Evolutionary conservation across 2,888 invertebrate species (phyloP).

Genomic region (Cyclophora punctaria): DNA sequence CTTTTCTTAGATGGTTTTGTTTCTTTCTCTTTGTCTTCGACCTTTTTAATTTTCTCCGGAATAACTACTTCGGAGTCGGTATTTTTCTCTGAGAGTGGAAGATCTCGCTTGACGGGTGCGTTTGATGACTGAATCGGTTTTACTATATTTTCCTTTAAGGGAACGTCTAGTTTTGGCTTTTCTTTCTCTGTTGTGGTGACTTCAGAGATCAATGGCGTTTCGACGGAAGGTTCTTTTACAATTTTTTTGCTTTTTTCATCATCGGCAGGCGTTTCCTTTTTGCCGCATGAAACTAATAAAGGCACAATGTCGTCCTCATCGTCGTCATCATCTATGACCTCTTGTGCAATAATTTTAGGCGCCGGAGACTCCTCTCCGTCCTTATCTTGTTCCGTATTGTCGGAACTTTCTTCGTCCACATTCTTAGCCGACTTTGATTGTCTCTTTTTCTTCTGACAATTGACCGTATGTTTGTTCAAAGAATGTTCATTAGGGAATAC

Average conservation of each 20-base stretch:
- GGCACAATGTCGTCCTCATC: slow-evolving; percentile 2
- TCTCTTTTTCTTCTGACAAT: slow-evolving; percentile 60
- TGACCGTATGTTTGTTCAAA: slow-evolving; percentile 55
- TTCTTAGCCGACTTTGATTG: slow-evolving; percentile 40
- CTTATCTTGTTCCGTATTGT: slow-evolving; percentile 4
- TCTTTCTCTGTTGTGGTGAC: not conserved
- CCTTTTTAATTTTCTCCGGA: slow-evolving; percentile 28
- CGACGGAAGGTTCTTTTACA: not conserved
- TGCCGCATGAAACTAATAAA: too few species aligned
- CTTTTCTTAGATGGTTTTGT: slow-evolving; percentile 39
- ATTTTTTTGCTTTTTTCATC: not conserved
- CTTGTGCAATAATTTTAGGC: slow-evolving; percentile 17
- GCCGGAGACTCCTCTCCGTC: slow-evolving; percentile 13
- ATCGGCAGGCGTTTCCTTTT: not conserved
- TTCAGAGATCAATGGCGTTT: too few species aligned
- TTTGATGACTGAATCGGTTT: slow-evolving; percentile 15
- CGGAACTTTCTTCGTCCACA: slow-evolving; percentile 18
- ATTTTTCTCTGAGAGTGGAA: slow-evolving; percentile 12
- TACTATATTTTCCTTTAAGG: slow-evolving; percentile 5
- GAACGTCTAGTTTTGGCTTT: not conserved
- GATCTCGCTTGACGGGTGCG: slow-evolving; percentile 16
- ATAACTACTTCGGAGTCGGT: slow-evolving; percentile 11
- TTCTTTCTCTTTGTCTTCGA: slow-evolving; percentile 23
- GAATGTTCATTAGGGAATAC: slow-evolving; percentile 72
- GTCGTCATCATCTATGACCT: slow-evolving; percentile 9